A percentile compares a stretch with the other conserved stretches of the same genome.
Conservation (phyloP, 2,113 vertebrate genomes). For the Oophaga pumilio region DNA sequence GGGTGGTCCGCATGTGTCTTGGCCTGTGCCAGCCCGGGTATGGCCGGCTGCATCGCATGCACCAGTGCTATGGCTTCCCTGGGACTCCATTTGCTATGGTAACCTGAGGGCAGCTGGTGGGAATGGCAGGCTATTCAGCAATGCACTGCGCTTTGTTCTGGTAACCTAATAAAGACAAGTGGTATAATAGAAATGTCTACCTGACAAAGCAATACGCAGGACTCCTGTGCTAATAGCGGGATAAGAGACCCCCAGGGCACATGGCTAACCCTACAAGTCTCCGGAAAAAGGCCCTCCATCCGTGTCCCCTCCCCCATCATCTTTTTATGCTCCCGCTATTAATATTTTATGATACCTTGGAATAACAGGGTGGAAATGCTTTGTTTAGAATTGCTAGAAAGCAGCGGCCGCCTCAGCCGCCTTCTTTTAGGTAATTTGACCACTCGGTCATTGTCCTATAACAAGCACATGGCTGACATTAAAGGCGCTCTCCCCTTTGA, state of each 20-base stretch:
- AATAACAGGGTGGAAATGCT: conserved; percentile 22
- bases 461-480: conserved; percentile 2
- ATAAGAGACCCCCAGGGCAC: not conserved
- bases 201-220: conserved; percentile 12
- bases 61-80: conserved; percentile 11
- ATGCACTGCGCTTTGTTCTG: conserved; percentile 31
- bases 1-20: not conserved
- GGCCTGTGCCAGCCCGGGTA: conserved; percentile 3
- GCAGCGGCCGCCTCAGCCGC: not conserved
- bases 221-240: conserved; percentile 3
- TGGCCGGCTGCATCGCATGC: not conserved
- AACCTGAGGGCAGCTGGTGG: conserved; percentile 14
- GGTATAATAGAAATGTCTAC: conserved; percentile 39
- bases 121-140: conserved; percentile 23
- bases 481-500: not conserved
- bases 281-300: not conserved
- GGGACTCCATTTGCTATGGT: conserved; percentile 48
- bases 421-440: conserved; percentile 17
- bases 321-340: conserved; percentile 21
- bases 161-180: conserved; percentile 44
- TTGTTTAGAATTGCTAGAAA: conserved; percentile 33
- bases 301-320: not conserved
- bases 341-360: conserved; percentile 42
- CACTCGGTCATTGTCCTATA: not conserved
- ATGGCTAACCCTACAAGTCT: not conserved